Base-by-base conservation (phyloP, 2,797 vertebrate species). In the Aeoliscus strigatus region DNA sequence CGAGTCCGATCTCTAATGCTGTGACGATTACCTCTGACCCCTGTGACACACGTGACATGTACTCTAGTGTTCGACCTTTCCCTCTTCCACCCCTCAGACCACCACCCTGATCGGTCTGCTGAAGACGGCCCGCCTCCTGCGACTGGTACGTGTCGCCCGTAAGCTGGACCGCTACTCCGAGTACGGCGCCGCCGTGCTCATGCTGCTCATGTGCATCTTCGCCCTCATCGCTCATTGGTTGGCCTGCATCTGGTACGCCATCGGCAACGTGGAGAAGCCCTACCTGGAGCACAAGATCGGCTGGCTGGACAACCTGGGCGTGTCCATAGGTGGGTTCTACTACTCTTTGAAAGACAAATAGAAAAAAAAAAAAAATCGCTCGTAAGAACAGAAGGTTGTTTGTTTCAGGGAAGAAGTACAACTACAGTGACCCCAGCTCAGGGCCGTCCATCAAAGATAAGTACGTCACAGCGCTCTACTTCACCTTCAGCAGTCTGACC, bases 171-270 rank as follows among this genome's bases (percentile, higher is more conserved):
- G 96, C 43, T 98, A 99, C 35, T 99, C 96, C 0, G 96, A 99
- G 85, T 99, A 99, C 0, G 96, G 96, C 0, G 96, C 96, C 5
- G 96, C 96, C 11, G 96, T 99, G 53, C 89, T 99, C 37, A 94
- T 99, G 92, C 91, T 99, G 29, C 90, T 99, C 39, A 99, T 99
- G 96, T 99, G 96, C 80, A 98, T 95, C 73, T 99, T 99, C 70
- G 96, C 96, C 30, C 86, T 99, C 30, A 99, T 98, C 66, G 96
- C 96, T 38, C 96, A 99, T 60, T 99, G 96, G 96, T 75, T 99
- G 77, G 96, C 96, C 75, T 99, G 96, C 79, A 99, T 99, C 82
- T 99, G 96, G 96, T 99, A 99, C 59, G 96, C 96, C 38, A 98
- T 99, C 13, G 96, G 96, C 57, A 99, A 97, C 21, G 94, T 99